Percentiles rank a stretch among this genome's conserved stretches.
phyloP scores from a whole-genome alignment of 2,113 vertebrate species.

The Nothoprocta pentlandii region DNA sequence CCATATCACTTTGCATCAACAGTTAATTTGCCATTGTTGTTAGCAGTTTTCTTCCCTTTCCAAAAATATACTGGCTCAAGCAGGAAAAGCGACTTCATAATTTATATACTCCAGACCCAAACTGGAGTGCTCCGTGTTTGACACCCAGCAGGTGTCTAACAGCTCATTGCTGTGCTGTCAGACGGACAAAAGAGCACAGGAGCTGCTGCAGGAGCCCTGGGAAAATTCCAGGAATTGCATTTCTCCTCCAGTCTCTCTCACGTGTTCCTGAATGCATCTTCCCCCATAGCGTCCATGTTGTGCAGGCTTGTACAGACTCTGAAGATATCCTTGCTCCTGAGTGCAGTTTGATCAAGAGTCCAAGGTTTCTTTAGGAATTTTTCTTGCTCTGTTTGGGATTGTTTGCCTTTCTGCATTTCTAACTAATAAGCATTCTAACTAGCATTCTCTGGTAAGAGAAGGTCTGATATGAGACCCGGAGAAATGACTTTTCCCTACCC shows the following conservation, averaged over 20 bases:
- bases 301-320: rapidly evolving
- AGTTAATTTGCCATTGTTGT: neutral
- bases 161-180: neutral
- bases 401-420: neutral
- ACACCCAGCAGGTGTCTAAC: neutral
- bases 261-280: rapidly evolving
- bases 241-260: neutral
- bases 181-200: neutral
- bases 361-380: neutral
- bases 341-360: neutral
- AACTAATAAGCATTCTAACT: neutral
- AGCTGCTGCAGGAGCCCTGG: neutral
- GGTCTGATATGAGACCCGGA: neutral
- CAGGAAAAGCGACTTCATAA: neutral
- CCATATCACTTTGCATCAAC: neutral
- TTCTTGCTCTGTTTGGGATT: neutral
- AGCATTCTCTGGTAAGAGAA: neutral
- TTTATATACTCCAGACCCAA: neutral
- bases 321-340: neutral
- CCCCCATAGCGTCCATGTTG: rapidly evolving
- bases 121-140: rapidly evolving
- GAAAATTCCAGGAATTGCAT: neutral
- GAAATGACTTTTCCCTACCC: neutral
- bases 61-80: neutral
- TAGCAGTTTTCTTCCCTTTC: neutral